These are phyloP conservation scores for Hydrolagus colliei DNA, from an alignment of 2,797 vertebrate species.

Conservation along the genomic window DNA sequence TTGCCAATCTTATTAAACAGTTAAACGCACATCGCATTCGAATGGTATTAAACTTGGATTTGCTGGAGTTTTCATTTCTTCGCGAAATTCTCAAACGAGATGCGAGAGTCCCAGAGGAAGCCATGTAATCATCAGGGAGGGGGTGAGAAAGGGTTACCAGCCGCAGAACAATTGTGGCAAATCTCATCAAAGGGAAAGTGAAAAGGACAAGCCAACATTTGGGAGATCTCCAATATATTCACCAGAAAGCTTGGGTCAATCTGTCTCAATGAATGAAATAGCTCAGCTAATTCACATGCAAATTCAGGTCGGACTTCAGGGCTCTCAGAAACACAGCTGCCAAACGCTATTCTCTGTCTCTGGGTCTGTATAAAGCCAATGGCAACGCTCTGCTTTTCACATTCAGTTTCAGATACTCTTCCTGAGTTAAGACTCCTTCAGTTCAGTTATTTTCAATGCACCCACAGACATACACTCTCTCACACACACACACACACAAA, in stretches of 20 bases:
- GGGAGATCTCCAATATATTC: constrained; percentile 41
- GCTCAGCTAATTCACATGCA: constrained; percentile 48
- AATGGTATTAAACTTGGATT: no score
- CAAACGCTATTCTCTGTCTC: constrained; percentile 27
- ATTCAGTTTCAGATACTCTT: background rate
- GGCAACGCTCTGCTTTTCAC: background rate
- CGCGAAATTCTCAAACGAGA: background rate
- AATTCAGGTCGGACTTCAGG: constrained; percentile 44
- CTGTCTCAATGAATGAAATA: constrained; percentile 33
- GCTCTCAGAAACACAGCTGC: constrained; percentile 33
- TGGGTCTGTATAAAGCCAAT: background rate
- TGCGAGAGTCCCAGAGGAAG: background rate
- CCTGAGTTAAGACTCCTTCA: background rate
- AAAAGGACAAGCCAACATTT: background rate
- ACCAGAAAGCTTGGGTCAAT: constrained; percentile 38
- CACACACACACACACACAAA: background rate
- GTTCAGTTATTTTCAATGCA: background rate
- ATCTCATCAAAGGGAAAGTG: background rate
- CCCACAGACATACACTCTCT: no score
- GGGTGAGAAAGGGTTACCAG: background rate
- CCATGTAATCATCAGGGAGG: background rate
- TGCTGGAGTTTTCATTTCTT: background rate
- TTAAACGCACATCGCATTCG: no score
- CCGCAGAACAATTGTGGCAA: background rate
- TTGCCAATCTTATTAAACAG: no score